Evolutionary conservation across 2,797 vertebrate species (phyloP), one percentile per base, ranked within the genome.

Genomic region (Crocodylus rhombifer): DNA sequence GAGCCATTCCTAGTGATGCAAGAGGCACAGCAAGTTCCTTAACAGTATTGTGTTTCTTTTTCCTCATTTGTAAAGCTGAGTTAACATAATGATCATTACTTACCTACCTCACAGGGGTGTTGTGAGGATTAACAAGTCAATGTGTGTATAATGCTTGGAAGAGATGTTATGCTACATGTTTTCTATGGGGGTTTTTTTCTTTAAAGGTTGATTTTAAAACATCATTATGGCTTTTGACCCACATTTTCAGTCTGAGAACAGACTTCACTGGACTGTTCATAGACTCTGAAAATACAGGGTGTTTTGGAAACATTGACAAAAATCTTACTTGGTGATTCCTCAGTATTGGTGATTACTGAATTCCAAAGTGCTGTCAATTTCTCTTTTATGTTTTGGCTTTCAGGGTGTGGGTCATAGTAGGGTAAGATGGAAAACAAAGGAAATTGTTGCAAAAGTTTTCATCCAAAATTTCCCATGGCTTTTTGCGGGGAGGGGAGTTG

Each of bases 1-100:
- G 18, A 75, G 74, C 78, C 91, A 60, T 78, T 95, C 58, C 57
- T 75, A 95, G 77, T 67, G 79, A 73, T 77, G 80, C 51, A 2
- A 15, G 51, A 95, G 87, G 89, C 87, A 95, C 94, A 85, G 89
- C 79, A 86, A 86, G 14, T 86, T 85, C 61, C 28, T 87, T 23
- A 69, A 26, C 5, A 28, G 51, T 1, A 2, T 28, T 64, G 14
- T n/a, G 89, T 82, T 94, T 84, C 42, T 90, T 76, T 60, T 75
- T 67, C 56, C 62, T 84, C 81, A 55, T 74, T 13, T 10, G 42
- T 86, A 60, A 77, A 93, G 75, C 69, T 82, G 67, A 89, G 58
- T 82, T 86, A 87, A 57, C 63, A 8, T n/a, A 80, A 82, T 20
- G 75, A 56, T 80, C 78, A 16, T 25, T 62, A 30, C 17, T 65